Base-by-base conservation (phyloP, 2,888 invertebrate species). In the Odontocolon sp. region DNA sequence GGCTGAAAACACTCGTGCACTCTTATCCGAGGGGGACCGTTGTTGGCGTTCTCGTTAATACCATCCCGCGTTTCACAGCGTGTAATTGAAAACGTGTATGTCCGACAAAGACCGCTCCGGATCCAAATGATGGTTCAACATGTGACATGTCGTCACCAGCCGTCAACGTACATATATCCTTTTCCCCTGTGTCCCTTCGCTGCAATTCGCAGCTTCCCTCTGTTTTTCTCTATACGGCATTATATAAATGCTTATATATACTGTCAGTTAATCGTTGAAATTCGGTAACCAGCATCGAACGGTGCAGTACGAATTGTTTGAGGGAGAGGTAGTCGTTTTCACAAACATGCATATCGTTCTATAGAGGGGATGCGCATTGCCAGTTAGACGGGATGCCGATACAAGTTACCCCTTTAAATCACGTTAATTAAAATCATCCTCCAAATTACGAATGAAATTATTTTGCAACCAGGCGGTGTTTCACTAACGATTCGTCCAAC, bases 81-180 rank as follows among this genome's bases (percentile, higher is more conserved):
- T 81, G 79, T 85, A 84, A 85, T 86, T 82, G 80, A 82, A 82
- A 80, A 33, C 18, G 67, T 11, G 33, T 79, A 80, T 73, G 71
- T 61, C 38, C 69, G 71, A 81, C 82, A 81, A 59, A 82, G 80
- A 64, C 54, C 57, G 45, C 75, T 77, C 64, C 79, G 75, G 75
- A 85, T 80, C 78, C 80, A 81, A 79, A 83, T 81, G 82, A 80
- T 83, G 80, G 82, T 84, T 84, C 80, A 84, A 83, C 81, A 73
- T 81, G 80, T 83, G 83, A 83, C 81, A 73, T 81, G 80, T 83
- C 83, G 79, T 82, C 84, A 78, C 78, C 79, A 78, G 73, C 78
- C 76, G 52, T 78, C 64, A 80, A 67, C 72, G 67, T 78, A 77
- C 80, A 9, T 50, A 67, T 66, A n/a, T 21, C 23, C 36, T 45